Conservation (phyloP, 2,888 invertebrate species). For the Polydrusus pterygomalis region DNA sequence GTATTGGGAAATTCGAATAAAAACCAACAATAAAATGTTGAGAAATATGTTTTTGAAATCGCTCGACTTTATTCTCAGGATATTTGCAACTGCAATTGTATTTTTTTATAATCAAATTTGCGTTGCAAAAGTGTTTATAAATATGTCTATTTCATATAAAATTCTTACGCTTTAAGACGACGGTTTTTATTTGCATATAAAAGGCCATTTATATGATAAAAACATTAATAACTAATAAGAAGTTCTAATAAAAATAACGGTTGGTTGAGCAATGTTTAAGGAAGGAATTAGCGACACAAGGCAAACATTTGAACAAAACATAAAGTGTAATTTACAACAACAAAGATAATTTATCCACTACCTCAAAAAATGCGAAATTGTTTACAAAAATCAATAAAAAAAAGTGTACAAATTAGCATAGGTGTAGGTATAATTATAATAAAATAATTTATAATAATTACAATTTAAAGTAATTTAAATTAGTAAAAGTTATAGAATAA, state of each 20-base stretch:
- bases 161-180: not conserved
- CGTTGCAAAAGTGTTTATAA: constrained; percentile 5
- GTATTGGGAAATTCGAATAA: constrained; percentile 15
- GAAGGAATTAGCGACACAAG: no score
- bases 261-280: constrained; percentile 3
- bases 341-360: no score
- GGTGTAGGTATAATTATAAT: no score
- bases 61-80: constrained; percentile 19
- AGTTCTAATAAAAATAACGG: not conserved
- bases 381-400: no score
- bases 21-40: constrained; percentile 16
- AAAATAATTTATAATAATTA: no score
- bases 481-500: no score
- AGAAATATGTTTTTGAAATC: constrained; percentile 20
- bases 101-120: not conserved
- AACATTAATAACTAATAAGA: no score
- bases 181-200: constrained; percentile 22
- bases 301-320: no score
- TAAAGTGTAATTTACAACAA: no score
- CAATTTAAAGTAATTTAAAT: no score
- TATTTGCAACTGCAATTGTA: constrained; percentile 10
- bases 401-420: no score
- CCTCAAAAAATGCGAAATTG: no score
- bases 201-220: constrained; percentile 20
- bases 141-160: constrained; percentile 15